These are phyloP conservation scores for Trichonephila clavata DNA, from an alignment of 1,140 invertebrate species.

Conservation along the genomic window DNA sequence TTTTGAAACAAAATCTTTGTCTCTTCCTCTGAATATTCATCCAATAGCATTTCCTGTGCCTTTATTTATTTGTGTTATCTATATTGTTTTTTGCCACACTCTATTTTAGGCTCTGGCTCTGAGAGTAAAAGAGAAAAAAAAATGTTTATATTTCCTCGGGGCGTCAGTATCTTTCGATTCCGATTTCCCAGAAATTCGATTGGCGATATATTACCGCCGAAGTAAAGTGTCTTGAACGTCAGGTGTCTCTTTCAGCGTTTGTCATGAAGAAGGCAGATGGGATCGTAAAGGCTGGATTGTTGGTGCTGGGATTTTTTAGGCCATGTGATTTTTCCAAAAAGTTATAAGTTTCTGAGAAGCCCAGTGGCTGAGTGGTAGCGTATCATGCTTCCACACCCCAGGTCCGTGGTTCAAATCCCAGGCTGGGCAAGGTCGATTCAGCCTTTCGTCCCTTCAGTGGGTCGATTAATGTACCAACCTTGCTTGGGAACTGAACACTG, in stretches of 20 bases:
- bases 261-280: not conserved
- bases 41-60: slow-evolving; percentile 1
- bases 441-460: no score
- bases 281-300: not conserved
- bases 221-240: not conserved
- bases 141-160: not conserved
- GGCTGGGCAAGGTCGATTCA: no score
- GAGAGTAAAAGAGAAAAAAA: not conserved
- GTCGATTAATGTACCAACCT: no score
- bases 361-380: no score
- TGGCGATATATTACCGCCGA: not conserved
- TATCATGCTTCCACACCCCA: no score
- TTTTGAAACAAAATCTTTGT: slow-evolving; percentile 41
- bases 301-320: not conserved
- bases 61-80: not conserved
- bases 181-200: not conserved
- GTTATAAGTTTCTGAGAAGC: no score
- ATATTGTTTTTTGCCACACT: not conserved
- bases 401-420: no score
- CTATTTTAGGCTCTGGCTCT: not conserved
- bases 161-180: slow-evolving; percentile 1
- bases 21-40: slow-evolving; percentile 6
- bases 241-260: not conserved
- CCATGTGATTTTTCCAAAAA: not conserved
- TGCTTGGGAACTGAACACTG: no score